Evolutionary conservation across 2,797 vertebrate species (phyloP), one percentile per base, ranked within the genome.

Genomic region (Gadopsis bispinosus): DNA sequence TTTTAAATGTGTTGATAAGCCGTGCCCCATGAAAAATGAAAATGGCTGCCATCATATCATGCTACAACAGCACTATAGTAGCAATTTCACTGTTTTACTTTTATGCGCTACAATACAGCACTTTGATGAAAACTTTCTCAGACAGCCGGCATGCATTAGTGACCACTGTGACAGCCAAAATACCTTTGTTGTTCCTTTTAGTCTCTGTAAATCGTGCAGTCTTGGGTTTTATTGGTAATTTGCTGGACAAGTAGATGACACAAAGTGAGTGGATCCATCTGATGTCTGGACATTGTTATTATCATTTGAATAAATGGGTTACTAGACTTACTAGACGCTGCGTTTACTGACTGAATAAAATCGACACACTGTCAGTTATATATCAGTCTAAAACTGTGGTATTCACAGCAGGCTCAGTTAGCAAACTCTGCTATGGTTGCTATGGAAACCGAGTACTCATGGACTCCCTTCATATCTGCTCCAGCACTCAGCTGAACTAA

Each of bases 131-230:
- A 77, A 81, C 41, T 12, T 66, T 37, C 14, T 43, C 43, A 58
- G 73, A 61, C 71, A 69, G 33, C 6, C 12, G 2, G 35, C 45
- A 48, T 82, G 20, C 66, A 80, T 80, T 69, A 85, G 68, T 22
- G 69, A 80, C 45, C 35, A 47, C 61, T 26, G 51, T 70, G 48
- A 73, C 60, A n/a, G 54, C 60, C 43, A 7, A 33, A 31, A 55
- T 47, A 43, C 12, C 9, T 58, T 26, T 50, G 56, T 60, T 62
- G 31, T 43, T 39, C 8, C 22, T 37, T 51, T 22, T 17, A 29
- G 26, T 50, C 58, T 55, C 7, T 29, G 41, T 73, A 67, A 51
- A 77, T 33, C 37, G 9, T 14, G 61, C 7, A 37, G n/a, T 67
- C 16, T 35, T 33, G n/a, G 19, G 17, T 47, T 72, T 14, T 61